A percentile compares a stretch with the other conserved stretches of the same genome.
phyloP scores from a whole-genome alignment of 2,888 invertebrate genomes.

The Drosophila longiperda region DNA sequence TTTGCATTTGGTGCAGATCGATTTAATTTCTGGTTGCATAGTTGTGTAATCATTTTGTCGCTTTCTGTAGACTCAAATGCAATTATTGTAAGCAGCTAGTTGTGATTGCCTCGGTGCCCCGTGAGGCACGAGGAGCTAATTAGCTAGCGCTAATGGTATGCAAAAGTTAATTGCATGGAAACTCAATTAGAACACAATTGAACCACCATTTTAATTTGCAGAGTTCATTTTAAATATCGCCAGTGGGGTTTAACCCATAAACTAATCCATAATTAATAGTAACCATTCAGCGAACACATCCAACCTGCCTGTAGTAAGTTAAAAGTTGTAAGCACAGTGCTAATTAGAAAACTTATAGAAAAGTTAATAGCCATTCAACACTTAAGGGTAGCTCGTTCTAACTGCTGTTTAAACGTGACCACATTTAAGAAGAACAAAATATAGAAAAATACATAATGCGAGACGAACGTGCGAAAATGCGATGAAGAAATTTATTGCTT shows the following conservation, averaged over 20 bases:
- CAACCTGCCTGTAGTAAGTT: conserved; percentile 9
- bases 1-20: conserved; percentile 25
- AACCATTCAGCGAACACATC: conserved; percentile 3
- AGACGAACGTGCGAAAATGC: conserved; percentile 67
- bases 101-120: conserved; percentile 13
- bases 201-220: conserved; percentile 52
- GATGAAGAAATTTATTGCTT: conserved; percentile 46
- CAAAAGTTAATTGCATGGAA: conserved; percentile 62
- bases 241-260: conserved; percentile 9
- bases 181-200: conserved; percentile 64
- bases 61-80: background rate
- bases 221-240: conserved; percentile 18
- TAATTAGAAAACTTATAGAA: conserved; percentile 70
- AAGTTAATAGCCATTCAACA: conserved; percentile 30
- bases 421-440: conserved; percentile 63
- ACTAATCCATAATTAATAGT: conserved; percentile 61
- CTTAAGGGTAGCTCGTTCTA: conserved; percentile 5
- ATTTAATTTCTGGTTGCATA: conserved; percentile 25
- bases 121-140: conserved; percentile 2
- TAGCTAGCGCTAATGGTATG: conserved; percentile 46
- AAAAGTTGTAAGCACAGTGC: conserved; percentile 63
- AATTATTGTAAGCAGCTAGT: conserved; percentile 17
- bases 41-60: conserved; percentile 1
- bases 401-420: conserved; percentile 75
- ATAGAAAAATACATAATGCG: conserved; percentile 38